Conservation (phyloP, 2,113 vertebrate species). For the Ifrita kowaldi region DNA sequence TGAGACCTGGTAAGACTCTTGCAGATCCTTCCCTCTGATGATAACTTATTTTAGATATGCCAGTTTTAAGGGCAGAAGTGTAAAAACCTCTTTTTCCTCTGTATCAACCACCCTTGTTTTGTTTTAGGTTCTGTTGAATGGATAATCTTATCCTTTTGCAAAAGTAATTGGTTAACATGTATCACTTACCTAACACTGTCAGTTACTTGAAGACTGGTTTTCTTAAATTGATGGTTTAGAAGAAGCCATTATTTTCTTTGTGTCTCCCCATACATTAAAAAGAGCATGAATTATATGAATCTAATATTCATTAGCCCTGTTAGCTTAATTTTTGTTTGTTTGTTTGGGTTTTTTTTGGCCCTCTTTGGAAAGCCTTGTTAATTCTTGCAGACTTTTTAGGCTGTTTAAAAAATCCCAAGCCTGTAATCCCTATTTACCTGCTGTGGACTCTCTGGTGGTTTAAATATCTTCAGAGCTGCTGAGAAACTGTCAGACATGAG, state of each 20-base stretch:
- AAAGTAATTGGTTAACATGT: background rate
- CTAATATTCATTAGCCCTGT: background rate
- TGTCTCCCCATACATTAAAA: background rate
- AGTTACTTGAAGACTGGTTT: background rate
- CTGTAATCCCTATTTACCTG: background rate
- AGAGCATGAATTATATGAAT: background rate
- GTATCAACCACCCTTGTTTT: background rate
- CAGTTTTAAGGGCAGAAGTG: background rate
- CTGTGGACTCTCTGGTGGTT: background rate
- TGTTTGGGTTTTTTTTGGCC: background rate
- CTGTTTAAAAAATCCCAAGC: background rate
- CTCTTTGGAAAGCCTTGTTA: background rate
- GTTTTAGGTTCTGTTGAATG: background rate
- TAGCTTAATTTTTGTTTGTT: background rate
- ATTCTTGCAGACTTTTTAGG: background rate
- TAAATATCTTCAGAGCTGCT: background rate
- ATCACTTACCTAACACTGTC: background rate
- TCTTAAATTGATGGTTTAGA: background rate
- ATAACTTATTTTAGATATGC: background rate
- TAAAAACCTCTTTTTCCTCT: background rate
- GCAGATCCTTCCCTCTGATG: background rate
- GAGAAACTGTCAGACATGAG: background rate
- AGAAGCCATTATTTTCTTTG: background rate
- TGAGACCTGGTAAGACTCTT: background rate
- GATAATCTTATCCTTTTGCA: background rate